Evolutionary conservation across 2,888 invertebrate species (phyloP), one percentile per base, ranked within the genome.

Genomic region (Drosophila anceps): DNA sequence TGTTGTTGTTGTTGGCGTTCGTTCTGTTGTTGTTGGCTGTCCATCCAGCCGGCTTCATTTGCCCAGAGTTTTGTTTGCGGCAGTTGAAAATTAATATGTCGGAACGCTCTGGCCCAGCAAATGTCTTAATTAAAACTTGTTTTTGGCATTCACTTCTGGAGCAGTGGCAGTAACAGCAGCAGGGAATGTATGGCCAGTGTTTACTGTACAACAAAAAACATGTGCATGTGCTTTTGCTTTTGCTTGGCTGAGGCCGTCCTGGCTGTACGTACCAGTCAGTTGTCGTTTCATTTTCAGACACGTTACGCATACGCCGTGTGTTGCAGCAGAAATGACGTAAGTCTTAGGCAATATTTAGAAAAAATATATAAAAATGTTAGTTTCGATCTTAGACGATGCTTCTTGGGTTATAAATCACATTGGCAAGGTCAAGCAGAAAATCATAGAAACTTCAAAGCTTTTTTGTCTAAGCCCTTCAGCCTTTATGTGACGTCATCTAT

Each of bases 91-190:
- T 83, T 73, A 84, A 84, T 83, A 84, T 84, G 81, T 83, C 69
- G 57, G 63, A 55, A 62, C 62, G 75, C 77, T 73, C 70, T 83
- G 71, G 81, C 72, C 77, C 85, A 70, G 75, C 68, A 83, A 84
- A 80, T 84, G 82, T 84, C 84, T 81, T 86, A 85, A 86, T 82
- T 85, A 84, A 85, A 86, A 85, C 64, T 84, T 77, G 79, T 84
- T 81, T 79, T 79, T 68, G 63, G 51, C 68, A 82, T 71, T 55
- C 53, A 57, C 41, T 60, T 70, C 68, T 61, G 9, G 27, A 46
- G 48, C 48, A 27, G 15, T 9, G 15, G 13, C 4, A 18, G 18
- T 6, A 31, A 18, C 18, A 31, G 31, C 35, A 27, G 59, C 75
- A 60, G 65, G 59, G 39, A 79, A 70, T 65, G 65, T 43, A 27